Evolutionary conservation across 2,888 invertebrate genomes (phyloP), one percentile per base, ranked within the genome.

Genomic region (Thymelicus acteon): DNA sequence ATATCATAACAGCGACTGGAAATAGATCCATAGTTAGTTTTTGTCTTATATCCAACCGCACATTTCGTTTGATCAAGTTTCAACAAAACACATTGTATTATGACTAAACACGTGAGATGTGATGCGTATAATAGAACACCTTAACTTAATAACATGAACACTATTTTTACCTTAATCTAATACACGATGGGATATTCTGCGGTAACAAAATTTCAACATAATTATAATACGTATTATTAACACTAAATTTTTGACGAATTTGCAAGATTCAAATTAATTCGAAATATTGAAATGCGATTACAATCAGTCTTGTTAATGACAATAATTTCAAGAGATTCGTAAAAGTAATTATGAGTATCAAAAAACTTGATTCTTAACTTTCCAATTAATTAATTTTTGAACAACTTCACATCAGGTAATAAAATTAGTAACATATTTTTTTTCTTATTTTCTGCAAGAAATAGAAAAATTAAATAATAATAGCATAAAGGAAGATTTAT

Each of bases 81-180:
- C 19, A 19, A 19, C 19, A 19, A 19, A 19, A 19, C 19, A 19
- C 19, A 19, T 2, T 19, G 19, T 19, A 74, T 54, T 67, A 72
- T 62, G 40, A 67, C 67, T 73, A 71, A 71, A 58, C 64, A 64
- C 64, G 60, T 40, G 49, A 24, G 40, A 60, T 49, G 40, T 47
- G 57, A 39, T 57, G 37, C 24, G 13, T 64, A 70, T 48, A 68
- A 62, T 58, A 58, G n/a, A 40, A 62, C 70, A 72, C 49, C 31
- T 61, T 67, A 48, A 60, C 66, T 60, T 72, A 67, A 66, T 52
- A 69, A 71, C 60, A 65, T 47, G 58, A 73, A 70, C 60, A 65
- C 31, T 44, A 12, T 52, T 67, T 40, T 6, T 62, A 69, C 60
- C 74, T 72, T 60, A 60, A 39, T 39, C 71, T 65, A 52, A 49